phyloP scores from a whole-genome alignment of 2,113 vertebrate species.

The Sula dactylatra region DNA sequence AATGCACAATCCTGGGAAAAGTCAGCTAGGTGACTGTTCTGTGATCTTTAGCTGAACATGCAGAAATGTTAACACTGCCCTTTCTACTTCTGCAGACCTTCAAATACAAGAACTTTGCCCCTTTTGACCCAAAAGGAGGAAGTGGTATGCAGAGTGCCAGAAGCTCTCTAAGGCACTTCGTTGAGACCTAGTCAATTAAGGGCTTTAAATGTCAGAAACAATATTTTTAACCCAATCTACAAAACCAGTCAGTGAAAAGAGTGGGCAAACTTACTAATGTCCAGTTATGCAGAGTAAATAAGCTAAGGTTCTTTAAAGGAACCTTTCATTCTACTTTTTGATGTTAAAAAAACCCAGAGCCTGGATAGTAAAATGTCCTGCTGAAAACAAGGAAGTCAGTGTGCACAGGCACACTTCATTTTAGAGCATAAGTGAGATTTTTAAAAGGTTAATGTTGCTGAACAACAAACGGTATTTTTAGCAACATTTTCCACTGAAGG shows the following conservation, averaged over 20 bases:
- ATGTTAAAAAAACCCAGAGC: neutral
- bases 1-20: neutral
- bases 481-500: neutral
- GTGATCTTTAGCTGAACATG: constrained; percentile 9
- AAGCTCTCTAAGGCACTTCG: neutral
- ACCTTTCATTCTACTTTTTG: neutral
- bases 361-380: neutral
- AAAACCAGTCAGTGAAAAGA: neutral
- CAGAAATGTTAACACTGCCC: constrained; percentile 39
- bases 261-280: neutral
- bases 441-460: neutral
- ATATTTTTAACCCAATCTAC: constrained; percentile 40
- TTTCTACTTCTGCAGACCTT: constrained; percentile 38
- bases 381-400: neutral
- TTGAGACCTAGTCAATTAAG: constrained; percentile 22
- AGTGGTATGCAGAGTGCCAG: constrained; percentile 12
- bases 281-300: neutral
- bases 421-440: neutral
- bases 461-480: neutral
- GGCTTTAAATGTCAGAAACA: constrained; percentile 32
- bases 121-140: constrained; percentile 44
- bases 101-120: constrained; percentile 38
- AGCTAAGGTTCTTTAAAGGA: neutral
- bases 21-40: neutral
- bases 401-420: neutral